Conservation (phyloP, 1,140 invertebrate genomes). For the Drosophila malerkotliana region DNA sequence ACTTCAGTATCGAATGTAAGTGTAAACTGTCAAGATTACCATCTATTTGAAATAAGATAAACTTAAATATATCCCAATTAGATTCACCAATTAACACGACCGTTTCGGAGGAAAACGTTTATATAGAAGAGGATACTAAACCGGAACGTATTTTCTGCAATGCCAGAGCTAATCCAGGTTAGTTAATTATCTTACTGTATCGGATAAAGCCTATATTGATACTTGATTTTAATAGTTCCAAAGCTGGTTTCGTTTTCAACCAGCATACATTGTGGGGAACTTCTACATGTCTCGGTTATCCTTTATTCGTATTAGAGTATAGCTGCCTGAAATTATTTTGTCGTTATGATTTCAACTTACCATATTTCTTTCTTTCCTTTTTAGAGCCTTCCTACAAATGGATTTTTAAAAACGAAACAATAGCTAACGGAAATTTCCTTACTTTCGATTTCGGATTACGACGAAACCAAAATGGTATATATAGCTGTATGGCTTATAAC, state of each 20-base stretch:
- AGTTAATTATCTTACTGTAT: conserved; percentile 35
- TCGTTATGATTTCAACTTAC: no score
- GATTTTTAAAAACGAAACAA: conserved; percentile 73
- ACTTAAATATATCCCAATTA: conserved; percentile 78
- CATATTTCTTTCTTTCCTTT: neutral
- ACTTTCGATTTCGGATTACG: conserved; percentile 74
- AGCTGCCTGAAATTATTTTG: no score
- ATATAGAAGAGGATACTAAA: conserved; percentile 90
- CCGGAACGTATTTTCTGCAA: conserved; percentile 91
- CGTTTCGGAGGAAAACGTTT: conserved; percentile 88
- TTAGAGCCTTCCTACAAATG: conserved; percentile 77
- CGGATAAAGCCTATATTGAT: neutral
- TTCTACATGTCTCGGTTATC: no score
- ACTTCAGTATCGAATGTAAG: conserved; percentile 95
- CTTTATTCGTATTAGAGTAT: no score
- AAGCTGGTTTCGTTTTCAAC: no score
- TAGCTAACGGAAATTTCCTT: conserved; percentile 68
- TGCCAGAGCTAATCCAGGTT: conserved; percentile 90
- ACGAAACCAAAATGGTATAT: conserved; percentile 69
- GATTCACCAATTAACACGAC: conserved; percentile 94
- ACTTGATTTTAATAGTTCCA: no score
- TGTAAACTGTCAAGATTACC: conserved; percentile 47
- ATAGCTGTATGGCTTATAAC: conserved; percentile 70
- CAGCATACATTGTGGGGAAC: no score
- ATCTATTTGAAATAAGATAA: neutral